These are phyloP conservation scores for Halcyon senegalensis DNA, from an alignment of 2,113 vertebrate species.

Conservation along the genomic window DNA sequence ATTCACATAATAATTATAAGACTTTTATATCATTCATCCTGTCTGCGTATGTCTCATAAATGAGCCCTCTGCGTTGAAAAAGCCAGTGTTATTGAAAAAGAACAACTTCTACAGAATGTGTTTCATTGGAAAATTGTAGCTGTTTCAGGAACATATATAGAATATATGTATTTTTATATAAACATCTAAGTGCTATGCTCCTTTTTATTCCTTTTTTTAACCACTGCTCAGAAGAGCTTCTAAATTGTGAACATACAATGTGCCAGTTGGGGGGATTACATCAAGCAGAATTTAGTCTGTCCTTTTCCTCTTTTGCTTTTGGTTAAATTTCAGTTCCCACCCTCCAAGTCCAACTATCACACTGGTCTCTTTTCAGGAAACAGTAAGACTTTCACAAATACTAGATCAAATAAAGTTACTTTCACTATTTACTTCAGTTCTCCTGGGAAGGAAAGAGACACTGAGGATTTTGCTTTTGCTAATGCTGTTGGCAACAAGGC, in stretches of 20 bases:
- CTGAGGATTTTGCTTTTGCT: not conserved
- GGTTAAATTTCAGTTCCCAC: not conserved
- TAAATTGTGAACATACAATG: not conserved
- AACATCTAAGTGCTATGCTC: not conserved
- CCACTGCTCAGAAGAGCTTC: not conserved
- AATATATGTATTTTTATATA: not conserved
- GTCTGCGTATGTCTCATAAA: not conserved
- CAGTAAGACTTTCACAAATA: not conserved
- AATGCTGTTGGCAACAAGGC: not conserved
- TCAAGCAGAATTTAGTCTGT: not conserved
- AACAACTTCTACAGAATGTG: not conserved
- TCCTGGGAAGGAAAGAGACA: not conserved
- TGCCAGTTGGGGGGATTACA: not conserved
- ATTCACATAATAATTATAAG: not conserved
- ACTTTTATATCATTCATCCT: not conserved
- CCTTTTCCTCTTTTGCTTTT: not conserved
- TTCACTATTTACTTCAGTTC: slow-evolving; percentile 9
- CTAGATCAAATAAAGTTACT: not conserved
- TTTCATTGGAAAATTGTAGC: not conserved
- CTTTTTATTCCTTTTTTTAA: not conserved
- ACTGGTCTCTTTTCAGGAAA: not conserved
- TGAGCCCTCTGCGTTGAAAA: not conserved
- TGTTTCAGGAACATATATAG: not conserved
- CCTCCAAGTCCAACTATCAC: not conserved
- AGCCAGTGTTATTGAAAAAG: not conserved